Percentiles rank a stretch among this genome's conserved stretches.
Evolutionary conservation across 2,888 invertebrate species (phyloP).

Genomic region (Ecdyonurus torrentis): DNA sequence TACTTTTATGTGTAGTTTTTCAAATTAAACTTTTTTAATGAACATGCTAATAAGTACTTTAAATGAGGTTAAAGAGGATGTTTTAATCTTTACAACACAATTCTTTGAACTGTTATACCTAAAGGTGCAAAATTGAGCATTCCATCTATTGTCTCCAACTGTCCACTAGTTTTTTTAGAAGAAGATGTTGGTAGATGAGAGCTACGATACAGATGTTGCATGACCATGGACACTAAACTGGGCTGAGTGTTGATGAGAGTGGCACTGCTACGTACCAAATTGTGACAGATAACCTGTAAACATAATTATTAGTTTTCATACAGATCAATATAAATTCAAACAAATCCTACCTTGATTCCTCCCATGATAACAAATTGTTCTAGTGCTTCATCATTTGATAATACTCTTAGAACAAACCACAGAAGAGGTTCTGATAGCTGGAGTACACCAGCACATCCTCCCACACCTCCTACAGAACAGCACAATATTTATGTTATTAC

Average conservation of each 20-base stretch:
- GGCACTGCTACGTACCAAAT: conserved; percentile 56
- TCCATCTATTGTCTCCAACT: conserved; percentile 50
- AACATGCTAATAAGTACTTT: not conserved
- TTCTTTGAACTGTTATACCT: conserved; percentile 46
- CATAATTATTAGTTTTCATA: conserved; percentile 29
- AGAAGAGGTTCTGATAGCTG: conserved; percentile 73
- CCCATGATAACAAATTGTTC: conserved; percentile 56
- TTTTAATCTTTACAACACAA: not conserved
- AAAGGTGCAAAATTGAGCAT: conserved; percentile 81
- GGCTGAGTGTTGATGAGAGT: conserved; percentile 42
- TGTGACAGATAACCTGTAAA: conserved; percentile 53
- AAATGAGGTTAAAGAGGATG: not conserved
- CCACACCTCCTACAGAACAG: not conserved
- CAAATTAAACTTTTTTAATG: not conserved
- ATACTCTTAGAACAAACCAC: conserved; percentile 61
- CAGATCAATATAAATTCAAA: conserved; percentile 21
- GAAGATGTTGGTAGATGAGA: conserved; percentile 17
- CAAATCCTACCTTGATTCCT: conserved; percentile 18
- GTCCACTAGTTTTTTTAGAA: conserved; percentile 25
- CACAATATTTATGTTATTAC: not conserved
- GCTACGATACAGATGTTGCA: conserved; percentile 40
- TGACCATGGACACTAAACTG: conserved; percentile 45
- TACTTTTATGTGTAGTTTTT: not conserved
- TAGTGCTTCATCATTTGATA: conserved; percentile 60
- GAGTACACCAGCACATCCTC: conserved; percentile 23